phyloP scores from a whole-genome alignment of 2,888 invertebrate genomes.

The Noctua janthe region DNA sequence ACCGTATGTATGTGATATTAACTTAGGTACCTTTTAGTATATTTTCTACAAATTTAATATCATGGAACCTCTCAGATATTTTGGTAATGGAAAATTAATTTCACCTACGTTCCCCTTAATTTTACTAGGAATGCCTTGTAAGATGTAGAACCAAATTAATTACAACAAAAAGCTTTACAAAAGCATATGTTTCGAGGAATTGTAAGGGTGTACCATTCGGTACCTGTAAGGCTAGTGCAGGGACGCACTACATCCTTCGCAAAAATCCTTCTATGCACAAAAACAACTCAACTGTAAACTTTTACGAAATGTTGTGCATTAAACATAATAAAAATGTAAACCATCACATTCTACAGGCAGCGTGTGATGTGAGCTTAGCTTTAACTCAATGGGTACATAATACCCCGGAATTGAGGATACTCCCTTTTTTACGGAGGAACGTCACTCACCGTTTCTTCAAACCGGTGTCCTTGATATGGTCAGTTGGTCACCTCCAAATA shows the following conservation, averaged over 20 bases:
- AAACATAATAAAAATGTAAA: background rate
- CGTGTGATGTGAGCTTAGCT: background rate
- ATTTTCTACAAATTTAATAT: slow-evolving; percentile 30
- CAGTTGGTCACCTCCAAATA: no score
- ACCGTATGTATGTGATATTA: background rate
- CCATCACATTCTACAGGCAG: background rate
- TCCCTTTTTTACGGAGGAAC: no score
- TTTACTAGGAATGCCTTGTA: background rate
- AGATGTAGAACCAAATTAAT: background rate
- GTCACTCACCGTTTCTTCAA: no score
- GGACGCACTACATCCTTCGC: background rate
- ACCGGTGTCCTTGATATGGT: no score
- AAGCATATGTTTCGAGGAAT: background rate
- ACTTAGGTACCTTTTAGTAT: background rate
- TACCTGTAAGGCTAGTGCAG: background rate
- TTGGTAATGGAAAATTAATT: slow-evolving; percentile 13
- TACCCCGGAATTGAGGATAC: background rate
- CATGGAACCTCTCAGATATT: slow-evolving; percentile 1
- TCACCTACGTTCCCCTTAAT: background rate
- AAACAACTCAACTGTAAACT: no score
- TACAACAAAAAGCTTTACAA: no score
- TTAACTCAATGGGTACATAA: background rate
- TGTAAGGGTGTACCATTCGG: background rate
- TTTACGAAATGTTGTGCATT: background rate
- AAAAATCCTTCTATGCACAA: background rate